Conservation (phyloP, 2,888 invertebrate species). For the Sacculina carcini region DNA sequence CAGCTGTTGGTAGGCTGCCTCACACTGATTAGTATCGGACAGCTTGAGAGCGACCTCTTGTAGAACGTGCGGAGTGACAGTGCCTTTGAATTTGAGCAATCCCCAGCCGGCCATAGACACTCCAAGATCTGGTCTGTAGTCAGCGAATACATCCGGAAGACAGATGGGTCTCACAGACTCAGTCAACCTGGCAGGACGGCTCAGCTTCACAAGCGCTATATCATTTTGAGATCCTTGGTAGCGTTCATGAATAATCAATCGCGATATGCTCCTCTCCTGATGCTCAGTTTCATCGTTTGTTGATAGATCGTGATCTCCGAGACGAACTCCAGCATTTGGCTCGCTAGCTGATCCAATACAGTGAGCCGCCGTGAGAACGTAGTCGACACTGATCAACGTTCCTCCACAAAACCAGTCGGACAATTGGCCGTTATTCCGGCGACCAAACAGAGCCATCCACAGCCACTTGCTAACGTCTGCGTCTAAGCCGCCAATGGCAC, state of each 20-base stretch:
- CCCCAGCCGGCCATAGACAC: not conserved
- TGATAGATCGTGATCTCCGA: not conserved
- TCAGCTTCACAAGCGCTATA: conserved; percentile 55
- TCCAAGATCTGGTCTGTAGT: conserved; percentile 26
- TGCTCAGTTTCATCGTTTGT: not conserved
- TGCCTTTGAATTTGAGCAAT: not conserved
- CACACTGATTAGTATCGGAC: not conserved
- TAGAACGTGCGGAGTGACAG: not conserved
- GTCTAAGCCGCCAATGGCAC: too few species aligned
- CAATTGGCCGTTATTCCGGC: not conserved
- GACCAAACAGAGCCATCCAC: not conserved
- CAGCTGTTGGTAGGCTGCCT: not conserved
- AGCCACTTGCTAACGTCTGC: too few species aligned
- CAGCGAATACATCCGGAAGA: conserved; percentile 55
- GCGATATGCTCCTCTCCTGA: not conserved
- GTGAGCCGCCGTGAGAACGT: not conserved
- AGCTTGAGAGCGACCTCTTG: not conserved
- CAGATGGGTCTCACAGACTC: conserved; percentile 73
- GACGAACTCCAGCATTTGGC: not conserved
- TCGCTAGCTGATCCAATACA: not conserved
- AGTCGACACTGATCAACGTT: not conserved
- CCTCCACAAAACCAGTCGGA: not conserved
- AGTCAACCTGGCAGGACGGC: conserved; percentile 48
- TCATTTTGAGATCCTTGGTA: conserved; percentile 26
- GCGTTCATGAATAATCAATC: not conserved